Base-by-base conservation (phyloP, 2,113 vertebrate species). In the Ammospiza caudacuta region DNA sequence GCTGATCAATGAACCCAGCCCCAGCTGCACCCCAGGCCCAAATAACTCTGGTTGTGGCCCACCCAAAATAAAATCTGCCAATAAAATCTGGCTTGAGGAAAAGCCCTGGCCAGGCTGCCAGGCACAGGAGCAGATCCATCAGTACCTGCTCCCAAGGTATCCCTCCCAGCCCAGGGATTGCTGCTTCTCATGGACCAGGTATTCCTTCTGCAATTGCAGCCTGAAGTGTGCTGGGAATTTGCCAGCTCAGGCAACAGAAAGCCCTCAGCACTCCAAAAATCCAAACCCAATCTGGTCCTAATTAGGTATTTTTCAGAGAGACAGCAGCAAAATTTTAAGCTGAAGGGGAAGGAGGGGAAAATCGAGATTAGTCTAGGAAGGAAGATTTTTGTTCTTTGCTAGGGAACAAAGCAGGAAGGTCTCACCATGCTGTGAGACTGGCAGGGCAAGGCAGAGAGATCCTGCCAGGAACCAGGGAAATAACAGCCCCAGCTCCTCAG, bases 211-310 rank as follows among this genome's bases (percentile, higher is more conserved):
- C 77, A 46, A 31, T 41, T 49, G 72, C 51, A 23, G 11, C 22
- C 72, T 83, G 24, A 72, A 54, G 57, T 1, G 57, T 27, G 52
- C 66, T 89, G 91, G 67, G 88, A 80, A 54, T 59, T 67, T 63
- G 91, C 64, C 51, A 70, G 86, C 74, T 79, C 23, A 81, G 73
- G 64, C 72, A 90, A 81, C 17, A 47, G 39, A 92, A 64, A 87
- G 67, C 75, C 75, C 69, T 7, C n/a, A 76, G 46, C 12, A 33
- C 66, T 87, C 66, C 72, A 72, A 73, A 79, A 87, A 81, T 47
- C 52, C 79, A 70, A 83, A 92, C 13, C 54, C 93, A 93, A 89
- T 46, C 73, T 73, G 70, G 28, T 76, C 58, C 76, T 90, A 61
- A 59, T 58, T 21, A 24, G 70, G 54, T 12, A 21, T 61, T 61